Evolutionary conservation across 2,888 invertebrate genomes (phyloP).

Genomic region (Xanthorhoe designata): DNA sequence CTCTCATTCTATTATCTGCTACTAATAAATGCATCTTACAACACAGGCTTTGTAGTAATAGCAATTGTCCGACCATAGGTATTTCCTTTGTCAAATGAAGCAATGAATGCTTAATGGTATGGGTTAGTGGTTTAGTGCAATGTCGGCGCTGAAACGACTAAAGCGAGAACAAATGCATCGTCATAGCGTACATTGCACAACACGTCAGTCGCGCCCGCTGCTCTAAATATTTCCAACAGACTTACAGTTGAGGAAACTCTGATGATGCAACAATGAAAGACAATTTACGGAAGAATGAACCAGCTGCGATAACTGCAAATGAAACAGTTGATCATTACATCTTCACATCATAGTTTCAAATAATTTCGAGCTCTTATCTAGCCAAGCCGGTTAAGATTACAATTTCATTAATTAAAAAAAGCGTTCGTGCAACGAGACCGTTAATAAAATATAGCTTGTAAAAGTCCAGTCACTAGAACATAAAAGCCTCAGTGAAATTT

Average conservation of each 20-base stretch:
- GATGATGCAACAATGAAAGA: conserved; percentile 60
- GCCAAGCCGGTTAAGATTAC: conserved; percentile 49
- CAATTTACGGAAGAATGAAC: conserved; percentile 63
- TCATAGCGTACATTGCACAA: conserved; percentile 54
- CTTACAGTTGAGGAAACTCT: conserved; percentile 55
- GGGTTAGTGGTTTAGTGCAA: conserved; percentile 42
- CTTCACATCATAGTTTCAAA: conserved; percentile 42
- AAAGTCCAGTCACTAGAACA: conserved; percentile 37
- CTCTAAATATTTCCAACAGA: conserved; percentile 51
- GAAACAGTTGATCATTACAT: conserved; percentile 48
- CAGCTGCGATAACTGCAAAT: conserved; percentile 50
- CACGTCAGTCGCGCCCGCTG: conserved; percentile 47
- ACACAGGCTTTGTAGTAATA: conserved; percentile 23
- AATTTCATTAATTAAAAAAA: conserved; percentile 65
- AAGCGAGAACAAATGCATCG: conserved; percentile 54
- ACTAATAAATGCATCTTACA: conserved; percentile 36
- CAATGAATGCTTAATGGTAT: conserved; percentile 40
- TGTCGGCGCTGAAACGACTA: conserved; percentile 44
- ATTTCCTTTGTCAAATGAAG: conserved; percentile 38
- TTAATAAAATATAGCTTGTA: conserved; percentile 55
- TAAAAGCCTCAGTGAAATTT: conserved; percentile 40
- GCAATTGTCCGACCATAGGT: conserved; percentile 25
- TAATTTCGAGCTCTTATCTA: conserved; percentile 43
- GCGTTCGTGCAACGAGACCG: conserved; percentile 54
- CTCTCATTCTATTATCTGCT: conserved; percentile 33